phyloP scores from a whole-genome alignment of 2,888 invertebrate species.

The Eilema caniola region DNA sequence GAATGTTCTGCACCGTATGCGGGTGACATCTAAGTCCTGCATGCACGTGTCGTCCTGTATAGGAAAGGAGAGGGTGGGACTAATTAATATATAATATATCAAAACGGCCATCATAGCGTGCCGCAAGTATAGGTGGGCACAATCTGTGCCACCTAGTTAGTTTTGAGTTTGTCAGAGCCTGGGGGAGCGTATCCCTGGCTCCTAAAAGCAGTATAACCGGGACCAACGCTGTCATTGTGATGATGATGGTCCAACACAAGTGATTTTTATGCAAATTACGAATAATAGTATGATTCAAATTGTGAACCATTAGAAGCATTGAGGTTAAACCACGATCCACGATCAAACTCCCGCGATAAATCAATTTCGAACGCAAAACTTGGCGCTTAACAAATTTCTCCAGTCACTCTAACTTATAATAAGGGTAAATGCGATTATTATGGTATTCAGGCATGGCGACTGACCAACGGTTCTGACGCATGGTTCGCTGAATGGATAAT shows the following conservation, averaged over 20 bases:
- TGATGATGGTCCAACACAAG: background rate
- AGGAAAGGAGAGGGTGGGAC: too few species aligned
- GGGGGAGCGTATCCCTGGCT: too few species aligned
- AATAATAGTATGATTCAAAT: background rate
- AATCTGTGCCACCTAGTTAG: too few species aligned
- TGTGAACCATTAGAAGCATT: background rate
- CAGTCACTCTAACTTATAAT: conserved; percentile 11
- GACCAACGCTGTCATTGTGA: background rate
- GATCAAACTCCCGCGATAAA: background rate
- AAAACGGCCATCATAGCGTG: too few species aligned
- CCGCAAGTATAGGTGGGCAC: too few species aligned
- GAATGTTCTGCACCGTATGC: too few species aligned
- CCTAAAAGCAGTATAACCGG: background rate
- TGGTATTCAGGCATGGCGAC: conserved; percentile 5
- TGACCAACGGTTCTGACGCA: background rate
- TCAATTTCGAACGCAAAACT: background rate
- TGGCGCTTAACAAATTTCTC: background rate
- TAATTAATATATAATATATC: too few species aligned
- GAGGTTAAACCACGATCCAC: background rate
- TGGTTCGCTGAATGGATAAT: background rate
- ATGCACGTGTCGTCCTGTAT: too few species aligned
- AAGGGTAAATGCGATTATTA: conserved; percentile 5
- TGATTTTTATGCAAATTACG: background rate
- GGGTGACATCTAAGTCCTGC: too few species aligned
- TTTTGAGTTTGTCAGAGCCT: too few species aligned